A percentile compares a stretch with the other conserved stretches of the same genome.
Evolutionary conservation across 2,113 vertebrate genomes (phyloP).

Genomic region (Rhineura floridana): DNA sequence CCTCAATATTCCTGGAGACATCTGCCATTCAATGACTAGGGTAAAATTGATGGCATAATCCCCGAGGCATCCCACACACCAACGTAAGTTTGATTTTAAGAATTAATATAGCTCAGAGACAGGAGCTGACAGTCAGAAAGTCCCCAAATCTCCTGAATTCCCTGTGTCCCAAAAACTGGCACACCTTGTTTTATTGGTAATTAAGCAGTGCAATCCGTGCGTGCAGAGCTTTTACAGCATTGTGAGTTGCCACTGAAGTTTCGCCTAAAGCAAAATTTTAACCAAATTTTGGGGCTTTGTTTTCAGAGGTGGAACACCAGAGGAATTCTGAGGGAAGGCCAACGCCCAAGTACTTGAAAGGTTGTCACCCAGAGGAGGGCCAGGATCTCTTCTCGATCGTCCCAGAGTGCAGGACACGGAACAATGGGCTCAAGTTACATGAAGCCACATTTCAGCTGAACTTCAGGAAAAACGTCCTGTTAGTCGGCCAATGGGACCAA

Average conservation of each 20-base stretch:
- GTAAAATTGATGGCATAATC: background rate
- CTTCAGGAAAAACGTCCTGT: too few relatives aligned
- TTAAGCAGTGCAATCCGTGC: background rate
- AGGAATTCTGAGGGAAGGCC: too few relatives aligned
- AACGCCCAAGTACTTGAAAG: too few relatives aligned
- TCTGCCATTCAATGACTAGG: conserved; percentile 28
- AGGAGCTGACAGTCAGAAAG: background rate
- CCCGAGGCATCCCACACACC: background rate
- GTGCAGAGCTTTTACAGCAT: background rate
- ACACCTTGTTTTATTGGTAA: background rate
- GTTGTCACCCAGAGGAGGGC: too few relatives aligned
- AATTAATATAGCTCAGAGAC: background rate
- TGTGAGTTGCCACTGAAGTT: background rate
- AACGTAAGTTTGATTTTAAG: background rate
- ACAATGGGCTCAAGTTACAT: too few relatives aligned
- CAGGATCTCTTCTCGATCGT: too few relatives aligned
- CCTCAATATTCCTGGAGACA: conserved; percentile 3
- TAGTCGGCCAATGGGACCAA: too few relatives aligned
- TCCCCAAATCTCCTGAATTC: background rate
- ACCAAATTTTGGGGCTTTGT: background rate
- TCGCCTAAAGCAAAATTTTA: too few relatives aligned
- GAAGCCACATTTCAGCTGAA: too few relatives aligned
- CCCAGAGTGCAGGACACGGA: too few relatives aligned
- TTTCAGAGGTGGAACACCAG: background rate
- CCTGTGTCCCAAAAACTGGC: fast-evolving